These are phyloP conservation scores for Formica exsecta DNA, from an alignment of 1,140 invertebrate species.

Conservation along the genomic window DNA sequence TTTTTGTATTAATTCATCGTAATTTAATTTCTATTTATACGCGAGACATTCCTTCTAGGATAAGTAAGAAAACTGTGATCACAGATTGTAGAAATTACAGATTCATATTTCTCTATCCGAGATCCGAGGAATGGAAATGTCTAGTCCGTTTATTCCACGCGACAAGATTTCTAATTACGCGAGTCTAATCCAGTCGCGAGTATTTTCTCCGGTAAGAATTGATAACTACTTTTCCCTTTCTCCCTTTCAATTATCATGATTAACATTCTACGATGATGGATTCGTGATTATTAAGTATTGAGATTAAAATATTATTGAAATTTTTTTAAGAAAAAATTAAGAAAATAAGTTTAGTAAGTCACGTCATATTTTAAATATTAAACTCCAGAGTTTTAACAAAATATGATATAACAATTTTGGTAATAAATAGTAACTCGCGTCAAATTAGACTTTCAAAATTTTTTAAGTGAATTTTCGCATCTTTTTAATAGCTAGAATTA, in stretches of 20 bases:
- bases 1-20: background rate
- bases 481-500: background rate
- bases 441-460: background rate
- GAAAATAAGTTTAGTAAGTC: background rate
- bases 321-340: background rate
- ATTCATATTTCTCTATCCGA: background rate
- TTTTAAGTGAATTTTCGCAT: background rate
- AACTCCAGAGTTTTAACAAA: background rate
- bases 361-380: background rate
- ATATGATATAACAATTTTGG: background rate
- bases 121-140: slow-evolving; percentile 42
- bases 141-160: slow-evolving; percentile 54
- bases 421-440: background rate
- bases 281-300: background rate
- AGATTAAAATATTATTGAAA: background rate
- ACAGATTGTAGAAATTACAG: slow-evolving; percentile 29
- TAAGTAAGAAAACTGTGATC: slow-evolving; percentile 33
- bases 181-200: slow-evolving; percentile 48
- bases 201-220: slow-evolving; percentile 36
- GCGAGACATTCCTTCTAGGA: slow-evolving; percentile 16
- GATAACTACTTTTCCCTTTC: background rate
- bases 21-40: slow-evolving; percentile 27
- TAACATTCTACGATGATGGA: slow-evolving; percentile 32
- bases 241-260: slow-evolving; percentile 26
- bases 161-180: slow-evolving; percentile 61